Conservation (phyloP, 2,888 invertebrate genomes). For the Bruchidius siliquastri region DNA sequence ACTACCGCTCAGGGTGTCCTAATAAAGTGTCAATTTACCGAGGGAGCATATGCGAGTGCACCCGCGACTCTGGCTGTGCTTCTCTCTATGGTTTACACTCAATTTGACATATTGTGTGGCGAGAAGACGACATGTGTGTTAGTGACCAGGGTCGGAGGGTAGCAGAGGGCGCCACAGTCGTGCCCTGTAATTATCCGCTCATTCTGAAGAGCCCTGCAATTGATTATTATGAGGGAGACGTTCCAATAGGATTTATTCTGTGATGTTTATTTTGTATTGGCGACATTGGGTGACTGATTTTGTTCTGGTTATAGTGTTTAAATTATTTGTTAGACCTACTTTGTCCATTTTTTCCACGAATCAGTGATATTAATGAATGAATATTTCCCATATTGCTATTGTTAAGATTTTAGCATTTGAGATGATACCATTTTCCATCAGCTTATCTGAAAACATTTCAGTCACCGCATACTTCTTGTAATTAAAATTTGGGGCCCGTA, state of each 20-base stretch:
- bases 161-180: constrained; percentile 2
- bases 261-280: background rate
- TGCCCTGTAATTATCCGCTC: constrained; percentile 26
- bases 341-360: too few species aligned
- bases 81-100: constrained; percentile 42
- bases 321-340: too few species aligned
- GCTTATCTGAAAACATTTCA: too few species aligned
- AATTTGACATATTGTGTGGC: constrained; percentile 47
- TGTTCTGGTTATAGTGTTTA: too few species aligned
- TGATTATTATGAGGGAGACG: background rate
- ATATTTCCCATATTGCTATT: too few species aligned
- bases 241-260: background rate
- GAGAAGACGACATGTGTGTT: constrained; percentile 23
- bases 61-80: constrained; percentile 16
- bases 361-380: too few species aligned
- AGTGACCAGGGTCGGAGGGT: constrained; percentile 7
- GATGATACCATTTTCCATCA: too few species aligned
- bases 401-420: too few species aligned
- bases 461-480: too few species aligned
- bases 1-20: constrained; percentile 43
- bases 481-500: too few species aligned
- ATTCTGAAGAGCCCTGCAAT: constrained; percentile 15
- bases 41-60: constrained; percentile 34
- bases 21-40: constrained; percentile 48
- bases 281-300: background rate